phyloP scores from a whole-genome alignment of 2,888 invertebrate species.

The Coleophora deauratella region DNA sequence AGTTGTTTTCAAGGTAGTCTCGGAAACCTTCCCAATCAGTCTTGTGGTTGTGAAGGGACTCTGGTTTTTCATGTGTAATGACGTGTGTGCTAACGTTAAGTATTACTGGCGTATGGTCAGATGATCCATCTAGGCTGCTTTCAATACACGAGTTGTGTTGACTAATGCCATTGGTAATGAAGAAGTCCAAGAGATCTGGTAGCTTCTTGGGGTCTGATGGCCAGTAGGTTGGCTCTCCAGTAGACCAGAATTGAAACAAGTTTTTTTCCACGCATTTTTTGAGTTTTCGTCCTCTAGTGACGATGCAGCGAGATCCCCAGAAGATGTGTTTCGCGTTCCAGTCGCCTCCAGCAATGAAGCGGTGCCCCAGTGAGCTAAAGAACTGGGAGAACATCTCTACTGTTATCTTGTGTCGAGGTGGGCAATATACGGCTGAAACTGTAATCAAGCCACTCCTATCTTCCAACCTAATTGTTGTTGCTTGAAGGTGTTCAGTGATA shows the following conservation, averaged over 20 bases:
- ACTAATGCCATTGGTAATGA: slow-evolving; percentile 10
- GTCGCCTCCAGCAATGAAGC: slow-evolving; percentile 13
- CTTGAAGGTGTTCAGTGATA: slow-evolving; percentile 11
- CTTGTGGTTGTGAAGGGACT: slow-evolving; percentile 5
- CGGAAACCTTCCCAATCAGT: slow-evolving; percentile 16
- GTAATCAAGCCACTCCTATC: slow-evolving; percentile 4
- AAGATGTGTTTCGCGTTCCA: slow-evolving; percentile 15
- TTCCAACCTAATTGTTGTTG: slow-evolving; percentile 9
- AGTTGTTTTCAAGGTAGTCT: slow-evolving; percentile 3
- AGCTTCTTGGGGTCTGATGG: slow-evolving; percentile 14
- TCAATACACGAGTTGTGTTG: slow-evolving; percentile 5
- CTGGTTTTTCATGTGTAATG: not conserved
- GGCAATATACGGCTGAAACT: slow-evolving; percentile 13
- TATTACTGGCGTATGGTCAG: slow-evolving; percentile 19
- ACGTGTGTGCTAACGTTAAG: slow-evolving; percentile 11
- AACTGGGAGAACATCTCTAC: not conserved
- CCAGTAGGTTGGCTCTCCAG: slow-evolving; percentile 18
- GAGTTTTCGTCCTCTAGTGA: slow-evolving; percentile 9
- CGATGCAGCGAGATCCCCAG: slow-evolving; percentile 14
- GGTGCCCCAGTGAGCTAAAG: slow-evolving; percentile 4
- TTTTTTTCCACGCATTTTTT: slow-evolving; percentile 1
- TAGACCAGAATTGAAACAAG: slow-evolving; percentile 4
- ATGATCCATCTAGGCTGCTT: slow-evolving; percentile 14
- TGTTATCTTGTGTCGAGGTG: slow-evolving; percentile 5
- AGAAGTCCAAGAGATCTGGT: slow-evolving; percentile 19